Base-by-base conservation (phyloP, 2,113 vertebrate genomes). In the Pteruthius melanotis region DNA sequence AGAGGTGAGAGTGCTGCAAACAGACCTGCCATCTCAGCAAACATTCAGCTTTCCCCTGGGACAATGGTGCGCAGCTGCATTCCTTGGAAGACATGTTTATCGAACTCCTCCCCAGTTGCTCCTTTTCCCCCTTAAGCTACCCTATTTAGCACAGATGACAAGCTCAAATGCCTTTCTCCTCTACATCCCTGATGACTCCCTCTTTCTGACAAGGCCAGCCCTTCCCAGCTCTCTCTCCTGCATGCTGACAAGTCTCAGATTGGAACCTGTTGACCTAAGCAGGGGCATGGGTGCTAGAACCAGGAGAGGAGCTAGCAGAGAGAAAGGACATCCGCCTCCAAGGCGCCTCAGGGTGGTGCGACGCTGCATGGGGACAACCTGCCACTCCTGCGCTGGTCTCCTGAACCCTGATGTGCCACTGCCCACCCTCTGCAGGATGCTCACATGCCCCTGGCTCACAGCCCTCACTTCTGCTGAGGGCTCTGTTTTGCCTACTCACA, bases 381-480 rank as follows among this genome's bases (percentile, higher is more conserved):
- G 11, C 15, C 0, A 2, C 23, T 76, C 50, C 18, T 6, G 1
- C 0, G 2, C 21, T 61, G 15, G 15, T 39, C 6, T 78, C 17
- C 37, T 7, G 8, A 22, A 31, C 8, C 6, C 20, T 65, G 20
- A 16, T 3, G 1, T 72, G 26, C 17, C 23, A 21, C 33, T 40
- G 49, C 35, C 53, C 39, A 77, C 44, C 4, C 30, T 54, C 63
- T 83, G 40, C 21, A 80, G 65, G n/a, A 30, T 7, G 10, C 23
- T 49, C 7, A 1, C 2, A 4, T 0, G 0, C 15, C 27, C 45
- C 11, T 1, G 3, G 24, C 63, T 86, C 22, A 53, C 20, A 53
- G 27, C 3, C 26, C 83, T 37, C 15, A 22, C 11, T 50, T 89
- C 47, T 81, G 22, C 44, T 50, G 26, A 40, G 23, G 24, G 10